Evolutionary conservation across 2,888 invertebrate genomes (phyloP), one percentile per base, ranked within the genome.

Genomic region (Formica aserva): DNA sequence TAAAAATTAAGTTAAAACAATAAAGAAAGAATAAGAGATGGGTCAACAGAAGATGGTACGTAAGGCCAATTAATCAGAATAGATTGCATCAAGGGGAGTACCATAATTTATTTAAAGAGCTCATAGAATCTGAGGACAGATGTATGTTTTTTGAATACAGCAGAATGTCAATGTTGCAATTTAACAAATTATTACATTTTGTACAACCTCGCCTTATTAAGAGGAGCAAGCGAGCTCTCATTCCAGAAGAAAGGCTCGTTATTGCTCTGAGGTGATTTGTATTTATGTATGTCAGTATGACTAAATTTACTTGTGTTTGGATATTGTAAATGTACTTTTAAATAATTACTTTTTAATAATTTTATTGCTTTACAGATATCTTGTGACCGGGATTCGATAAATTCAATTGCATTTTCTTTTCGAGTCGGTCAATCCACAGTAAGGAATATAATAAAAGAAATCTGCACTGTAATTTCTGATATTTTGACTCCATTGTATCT

Each of bases 401-500:
- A 3, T 15, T 71, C 55, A 0, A 71, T 71, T 13, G 55, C 35
- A 22, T 35, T 71, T 4, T 52, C 22, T n/a, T 71, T 55, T 6
- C 52, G 71, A 8, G 15, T 22, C 0, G 71, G 52, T 55, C 35
- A 55, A 35, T 71, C 55, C 3, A 71, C 55, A 35, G 22, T 22
- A 35, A 55, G 22, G n/a, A 71, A 55, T 35, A 55, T 71, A 55
- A 22, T 55, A 55, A 52, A 52, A 71, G 52, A 71, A 71, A 5
- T 55, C 1, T 71, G 55, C 18, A 1, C 6, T 55, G 22, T 38
- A 3, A 15, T 71, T 15, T 55, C 15, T 9, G 15, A 32, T 15
- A 15, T 3, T 71, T 22, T 57, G 13, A 55, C 1, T n/a, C 1
- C 22, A 1, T 35, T 55, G 1, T 55, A 71, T 57, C 4, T 57